Base-by-base conservation (phyloP, 2,113 vertebrate species). In the Gnathonemus longibarbis region DNA sequence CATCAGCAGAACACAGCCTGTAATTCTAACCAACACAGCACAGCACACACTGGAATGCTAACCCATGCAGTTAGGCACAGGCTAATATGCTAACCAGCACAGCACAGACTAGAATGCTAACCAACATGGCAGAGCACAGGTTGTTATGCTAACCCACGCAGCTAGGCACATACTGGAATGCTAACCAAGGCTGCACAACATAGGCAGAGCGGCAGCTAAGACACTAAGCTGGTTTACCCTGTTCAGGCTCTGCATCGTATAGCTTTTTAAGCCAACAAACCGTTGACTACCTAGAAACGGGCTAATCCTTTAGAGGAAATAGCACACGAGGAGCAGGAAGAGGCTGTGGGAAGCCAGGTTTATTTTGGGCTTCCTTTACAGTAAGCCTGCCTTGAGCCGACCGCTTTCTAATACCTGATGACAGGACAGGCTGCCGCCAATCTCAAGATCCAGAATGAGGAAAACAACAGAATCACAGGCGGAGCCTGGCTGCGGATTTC, bases 341-440 rank as follows among this genome's bases (percentile, higher is more conserved):
- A 91, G 88, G 5, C 48, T 89, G 88, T 84, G 90, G 90, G 90
- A 62, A 56, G 88, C 86, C 88, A 89, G 83, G 84, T 89, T 91
- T 92, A 92, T 92, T 93, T 93, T 88, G 15, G 86, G 91, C 91
- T 52, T 9, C 9, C 89, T 90, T 89, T 84, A 58, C 77, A 58
- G 74, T 89, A 92, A 93, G 90, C 91, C 90, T 92, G 90, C 80
- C 87, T 91, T 90, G 90, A 93, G 87, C 84, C 88, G 80, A 90
- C 91, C 84, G 91, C 50, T 39, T 88, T 90, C 89, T 91, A 91
- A 91, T 91, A 90, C 88, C 90, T 86, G 39, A 88, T 90, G 89
- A 90, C 90, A 92, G 91, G 46, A 90, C 88, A 91, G 87, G 80
- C 95, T 90, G 96, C 96, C 96, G 96, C 96, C 97, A 88, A 97